Conservation (phyloP, 1,140 invertebrate species). For the Microplitis demolitor region DNA sequence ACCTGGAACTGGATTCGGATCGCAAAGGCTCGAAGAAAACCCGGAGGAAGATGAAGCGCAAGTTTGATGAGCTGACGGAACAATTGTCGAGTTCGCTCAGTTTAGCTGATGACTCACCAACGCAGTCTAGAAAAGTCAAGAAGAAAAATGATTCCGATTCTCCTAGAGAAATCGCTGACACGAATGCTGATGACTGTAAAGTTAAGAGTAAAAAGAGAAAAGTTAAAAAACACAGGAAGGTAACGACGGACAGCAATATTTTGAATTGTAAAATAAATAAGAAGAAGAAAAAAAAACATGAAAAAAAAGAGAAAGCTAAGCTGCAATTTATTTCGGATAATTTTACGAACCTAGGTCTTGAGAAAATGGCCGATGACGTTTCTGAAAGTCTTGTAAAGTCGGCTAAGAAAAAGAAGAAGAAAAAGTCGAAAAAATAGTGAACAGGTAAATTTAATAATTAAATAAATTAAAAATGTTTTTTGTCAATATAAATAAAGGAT, state of each 20-base stretch:
- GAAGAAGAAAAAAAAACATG: slow-evolving; percentile 21
- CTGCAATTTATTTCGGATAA: slow-evolving; percentile 27
- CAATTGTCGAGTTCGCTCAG: neutral
- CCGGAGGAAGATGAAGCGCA: neutral
- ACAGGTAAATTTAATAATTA: neutral
- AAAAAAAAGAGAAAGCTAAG: slow-evolving; percentile 28
- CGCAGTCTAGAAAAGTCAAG: neutral
- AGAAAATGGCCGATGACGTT: neutral
- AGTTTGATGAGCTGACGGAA: neutral
- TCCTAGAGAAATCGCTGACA: neutral
- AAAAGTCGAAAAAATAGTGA: neutral
- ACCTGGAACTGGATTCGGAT: no score
- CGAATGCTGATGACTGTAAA: neutral
- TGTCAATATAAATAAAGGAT: no score
- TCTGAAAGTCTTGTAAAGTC: neutral
- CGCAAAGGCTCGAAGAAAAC: neutral
- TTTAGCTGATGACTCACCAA: neutral
- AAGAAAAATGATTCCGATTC: neutral
- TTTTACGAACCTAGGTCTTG: slow-evolving; percentile 25
- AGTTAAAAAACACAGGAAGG: slow-evolving; percentile 1
- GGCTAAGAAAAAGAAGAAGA: neutral
- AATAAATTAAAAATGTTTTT: no score
- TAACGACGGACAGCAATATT: neutral
- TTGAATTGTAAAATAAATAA: slow-evolving; percentile 34
- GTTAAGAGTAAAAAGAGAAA: neutral